Conservation (phyloP, 2,888 invertebrate genomes). For the Nesidiocoris tenuis region DNA sequence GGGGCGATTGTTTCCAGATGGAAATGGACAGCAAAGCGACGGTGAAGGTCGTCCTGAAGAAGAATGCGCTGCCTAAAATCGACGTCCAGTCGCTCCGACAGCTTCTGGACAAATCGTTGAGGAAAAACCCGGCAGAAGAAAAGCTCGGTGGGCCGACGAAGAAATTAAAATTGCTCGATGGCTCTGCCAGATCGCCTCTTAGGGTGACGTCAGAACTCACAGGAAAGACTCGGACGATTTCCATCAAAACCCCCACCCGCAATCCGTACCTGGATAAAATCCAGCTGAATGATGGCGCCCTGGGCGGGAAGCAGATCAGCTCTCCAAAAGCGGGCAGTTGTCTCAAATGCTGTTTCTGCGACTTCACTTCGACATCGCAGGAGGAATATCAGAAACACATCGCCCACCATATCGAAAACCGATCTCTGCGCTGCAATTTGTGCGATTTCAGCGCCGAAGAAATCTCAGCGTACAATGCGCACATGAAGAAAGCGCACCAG, state of each 20-base stretch:
- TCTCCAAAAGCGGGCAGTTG: background rate
- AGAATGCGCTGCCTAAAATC: constrained; percentile 8
- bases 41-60: constrained; percentile 11
- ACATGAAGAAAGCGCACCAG: constrained; percentile 3
- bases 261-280: background rate
- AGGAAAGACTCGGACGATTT: background rate
- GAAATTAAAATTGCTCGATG: background rate
- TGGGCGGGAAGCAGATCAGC: background rate
- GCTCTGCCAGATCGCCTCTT: background rate
- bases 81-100: constrained; percentile 23
- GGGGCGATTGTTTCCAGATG: too few species aligned
- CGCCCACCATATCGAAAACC: constrained; percentile 10
- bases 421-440: constrained; percentile 9
- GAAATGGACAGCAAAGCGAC: constrained; percentile 6
- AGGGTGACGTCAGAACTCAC: background rate
- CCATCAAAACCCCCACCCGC: background rate
- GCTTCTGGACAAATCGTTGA: constrained; percentile 9
- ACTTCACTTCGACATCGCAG: background rate
- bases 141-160: background rate
- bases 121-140: background rate
- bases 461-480: constrained; percentile 18
- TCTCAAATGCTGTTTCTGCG: constrained; percentile 22
- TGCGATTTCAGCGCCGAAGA: constrained; percentile 18
- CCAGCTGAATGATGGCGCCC: background rate
- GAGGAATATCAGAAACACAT: constrained; percentile 15